These are phyloP conservation scores for Phoeniculus purpureus DNA, from an alignment of 2,797 vertebrate genomes.

Conservation along the genomic window DNA sequence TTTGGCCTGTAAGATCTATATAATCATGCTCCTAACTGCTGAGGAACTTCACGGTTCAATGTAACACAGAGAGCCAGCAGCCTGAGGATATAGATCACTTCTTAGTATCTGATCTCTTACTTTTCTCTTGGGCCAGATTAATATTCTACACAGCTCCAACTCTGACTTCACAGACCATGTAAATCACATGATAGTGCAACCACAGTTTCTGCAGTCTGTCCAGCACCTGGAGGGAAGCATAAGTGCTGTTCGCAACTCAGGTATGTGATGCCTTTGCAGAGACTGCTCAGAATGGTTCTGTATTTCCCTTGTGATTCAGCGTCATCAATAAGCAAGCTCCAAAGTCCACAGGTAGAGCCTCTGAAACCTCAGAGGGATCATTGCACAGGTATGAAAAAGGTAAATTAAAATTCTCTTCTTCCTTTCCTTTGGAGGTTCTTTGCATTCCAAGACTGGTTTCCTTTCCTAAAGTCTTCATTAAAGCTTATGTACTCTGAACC, in stretches of 20 bases:
- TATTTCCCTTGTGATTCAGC: not conserved
- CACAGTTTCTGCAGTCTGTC: conserved; percentile 88
- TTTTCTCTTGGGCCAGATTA: conserved; percentile 80
- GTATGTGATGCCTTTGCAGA: conserved; percentile 69
- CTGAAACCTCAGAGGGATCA: not conserved
- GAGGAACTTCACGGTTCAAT: not conserved
- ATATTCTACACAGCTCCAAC: conserved; percentile 86
- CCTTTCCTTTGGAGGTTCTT: not conserved
- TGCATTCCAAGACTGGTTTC: not conserved
- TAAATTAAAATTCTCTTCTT: not conserved
- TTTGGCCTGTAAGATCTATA: too few species aligned
- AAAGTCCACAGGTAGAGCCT: not conserved
- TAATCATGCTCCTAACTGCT: not conserved
- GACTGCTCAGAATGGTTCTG: not conserved
- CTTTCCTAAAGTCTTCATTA: not conserved
- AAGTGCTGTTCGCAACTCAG: conserved; percentile 81
- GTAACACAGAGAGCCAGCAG: not conserved
- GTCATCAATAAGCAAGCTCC: not conserved
- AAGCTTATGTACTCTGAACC: not conserved
- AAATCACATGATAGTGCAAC: conserved; percentile 85
- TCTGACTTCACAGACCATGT: conserved; percentile 81
- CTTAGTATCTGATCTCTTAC: not conserved
- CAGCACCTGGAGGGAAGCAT: conserved; percentile 80
- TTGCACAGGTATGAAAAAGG: not conserved
- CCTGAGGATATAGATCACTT: not conserved